Base-by-base conservation (phyloP, 2,888 invertebrate genomes). In the Thelaira solivaga region DNA sequence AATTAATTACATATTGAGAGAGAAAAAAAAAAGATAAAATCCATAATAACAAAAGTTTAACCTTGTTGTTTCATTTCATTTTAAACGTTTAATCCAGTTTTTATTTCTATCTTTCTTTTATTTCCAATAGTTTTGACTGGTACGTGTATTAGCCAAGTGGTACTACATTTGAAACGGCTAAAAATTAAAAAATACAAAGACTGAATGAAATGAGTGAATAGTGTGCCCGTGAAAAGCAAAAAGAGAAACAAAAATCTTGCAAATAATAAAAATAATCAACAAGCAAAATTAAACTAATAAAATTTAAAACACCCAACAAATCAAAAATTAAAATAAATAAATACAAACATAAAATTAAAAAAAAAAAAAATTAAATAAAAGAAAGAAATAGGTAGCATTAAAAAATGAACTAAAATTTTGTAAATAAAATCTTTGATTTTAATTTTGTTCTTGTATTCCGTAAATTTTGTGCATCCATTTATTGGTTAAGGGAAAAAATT, bases 41-140 rank as follows among this genome's bases (percentile, higher is more conserved):
- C 41, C 7, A 47, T 2, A 51, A 62, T 36, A 47, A 8, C 41
- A 76, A 77, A 43, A 72, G 41, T 62, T 68, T 64, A 68, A 77
- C 77, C 77, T 77, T 77, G 72, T 39, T 16, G 20, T 39, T 67
- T 24, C 8, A 26, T 31, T 22, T 29, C 6, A 7, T 41, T 39
- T 67, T 73, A 57, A 77, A 77, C 68, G 73, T 73, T 72, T 61
- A 76, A 55, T 72, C 51, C 57, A 71, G 65, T 71, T 73, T 76
- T 43, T 51, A 41, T 53, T 31, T 49, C 24, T 22, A 41, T 49
- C 0, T 61, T 61, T 57, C 49, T 39, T 49, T 29, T 10, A 26
- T 45, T 36, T 47, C 69, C 11, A 49, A 47, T 62, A 43, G 34
- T 34, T 34, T 11, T 34, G n/a, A n/a, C n/a, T n/a, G n/a, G n/a